Conservation (phyloP, 2,113 vertebrate species). For the Australoheros scitulus region DNA sequence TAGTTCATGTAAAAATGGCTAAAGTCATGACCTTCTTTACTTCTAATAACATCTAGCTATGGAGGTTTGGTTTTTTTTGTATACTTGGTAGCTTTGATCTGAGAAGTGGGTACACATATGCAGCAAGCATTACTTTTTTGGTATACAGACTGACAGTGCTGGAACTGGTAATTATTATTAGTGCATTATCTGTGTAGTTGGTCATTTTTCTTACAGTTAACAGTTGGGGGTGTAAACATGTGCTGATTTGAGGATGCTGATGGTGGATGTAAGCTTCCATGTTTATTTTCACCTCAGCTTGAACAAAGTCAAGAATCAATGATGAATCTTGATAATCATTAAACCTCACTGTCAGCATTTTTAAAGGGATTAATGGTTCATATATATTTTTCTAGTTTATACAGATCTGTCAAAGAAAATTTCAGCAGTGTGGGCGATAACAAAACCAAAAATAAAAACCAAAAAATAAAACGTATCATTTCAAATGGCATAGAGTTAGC, state of each 20-base stretch:
- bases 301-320: neutral
- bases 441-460: neutral
- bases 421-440: neutral
- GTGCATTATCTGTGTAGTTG: neutral
- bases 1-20: neutral
- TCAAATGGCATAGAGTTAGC: neutral
- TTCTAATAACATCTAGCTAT: neutral
- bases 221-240: neutral
- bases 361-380: neutral
- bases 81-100: neutral
- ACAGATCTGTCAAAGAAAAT: conserved; percentile 16
- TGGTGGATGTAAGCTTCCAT: neutral
- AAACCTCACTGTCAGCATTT: neutral
- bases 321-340: neutral
- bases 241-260: neutral
- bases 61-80: too few relatives aligned
- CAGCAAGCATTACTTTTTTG: neutral
- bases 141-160: neutral
- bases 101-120: neutral
- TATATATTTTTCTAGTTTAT: neutral
- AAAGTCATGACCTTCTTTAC: neutral
- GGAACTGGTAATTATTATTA: neutral
- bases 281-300: neutral
- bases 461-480: neutral
- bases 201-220: neutral